These are phyloP conservation scores for Hydrolagus affinis DNA, from an alignment of 2,113 vertebrate genomes.

Conservation along the genomic window DNA sequence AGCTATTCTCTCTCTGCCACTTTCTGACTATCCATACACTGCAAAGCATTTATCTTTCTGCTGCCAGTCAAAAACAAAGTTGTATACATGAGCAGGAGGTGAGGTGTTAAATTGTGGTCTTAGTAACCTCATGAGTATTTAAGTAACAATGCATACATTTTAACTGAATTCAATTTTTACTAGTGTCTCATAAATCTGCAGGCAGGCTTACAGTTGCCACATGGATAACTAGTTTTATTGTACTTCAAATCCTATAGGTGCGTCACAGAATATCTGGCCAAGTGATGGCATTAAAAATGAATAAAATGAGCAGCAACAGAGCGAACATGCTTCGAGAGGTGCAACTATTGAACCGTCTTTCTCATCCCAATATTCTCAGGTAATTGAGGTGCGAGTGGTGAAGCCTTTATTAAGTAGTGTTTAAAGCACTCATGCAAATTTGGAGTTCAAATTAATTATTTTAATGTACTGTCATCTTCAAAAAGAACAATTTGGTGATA, in stretches of 20 bases:
- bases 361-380: conserved; percentile 91
- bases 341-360: conserved; percentile 95
- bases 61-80: too few relatives aligned
- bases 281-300: conserved; percentile 98
- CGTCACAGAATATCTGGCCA: conserved; percentile 84
- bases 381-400: conserved; percentile 38
- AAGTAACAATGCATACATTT: too few relatives aligned
- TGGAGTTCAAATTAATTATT: neutral
- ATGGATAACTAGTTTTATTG: too few relatives aligned
- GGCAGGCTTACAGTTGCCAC: neutral
- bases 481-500: too few relatives aligned
- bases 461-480: neutral
- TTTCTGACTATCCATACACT: too few relatives aligned
- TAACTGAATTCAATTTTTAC: neutral
- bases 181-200: neutral
- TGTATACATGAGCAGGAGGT: too few relatives aligned
- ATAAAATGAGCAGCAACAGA: conserved; percentile 88
- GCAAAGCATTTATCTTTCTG: too few relatives aligned
- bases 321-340: conserved; percentile 95
- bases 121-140: too few relatives aligned
- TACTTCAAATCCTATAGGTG: conserved; percentile 58
- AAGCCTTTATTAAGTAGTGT: neutral
- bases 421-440: neutral
- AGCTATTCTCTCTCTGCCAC: too few relatives aligned
- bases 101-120: too few relatives aligned